A percentile compares a stretch with the other conserved stretches of the same genome.
Conservation (phyloP, 1,140 invertebrate species). For the Saxidomus purpurata region DNA sequence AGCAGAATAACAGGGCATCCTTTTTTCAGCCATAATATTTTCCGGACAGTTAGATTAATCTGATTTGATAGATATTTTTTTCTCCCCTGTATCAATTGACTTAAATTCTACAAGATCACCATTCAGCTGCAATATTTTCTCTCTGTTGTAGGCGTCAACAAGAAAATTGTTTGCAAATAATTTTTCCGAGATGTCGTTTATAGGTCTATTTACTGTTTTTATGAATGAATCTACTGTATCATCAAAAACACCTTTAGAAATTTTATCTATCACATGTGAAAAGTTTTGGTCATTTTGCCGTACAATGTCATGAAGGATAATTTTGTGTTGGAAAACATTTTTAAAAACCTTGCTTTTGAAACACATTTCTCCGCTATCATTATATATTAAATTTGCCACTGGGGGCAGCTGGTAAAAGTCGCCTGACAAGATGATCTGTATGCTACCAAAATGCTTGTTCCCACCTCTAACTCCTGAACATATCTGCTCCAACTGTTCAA, state of each 20-base stretch:
- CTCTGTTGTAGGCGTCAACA: not conserved
- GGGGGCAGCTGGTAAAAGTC: conserved; percentile 42
- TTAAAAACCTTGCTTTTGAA: not conserved
- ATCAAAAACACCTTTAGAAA: not conserved
- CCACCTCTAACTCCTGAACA: not conserved
- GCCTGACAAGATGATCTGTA: conserved; percentile 26
- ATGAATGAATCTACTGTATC: not conserved
- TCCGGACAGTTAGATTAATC: not conserved
- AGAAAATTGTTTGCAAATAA: not conserved
- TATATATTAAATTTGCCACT: not conserved
- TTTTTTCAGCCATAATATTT: not conserved
- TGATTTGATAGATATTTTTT: too few species aligned
- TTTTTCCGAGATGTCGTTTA: not conserved
- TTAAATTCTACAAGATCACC: not conserved
- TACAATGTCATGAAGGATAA: not conserved
- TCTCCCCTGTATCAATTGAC: not conserved
- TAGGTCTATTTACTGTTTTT: not conserved
- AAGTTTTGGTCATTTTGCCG: not conserved
- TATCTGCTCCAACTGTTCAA: not conserved
- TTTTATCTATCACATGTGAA: not conserved
- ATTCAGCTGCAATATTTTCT: not conserved
- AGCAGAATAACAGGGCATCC: not conserved
- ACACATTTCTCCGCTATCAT: conserved; percentile 24
- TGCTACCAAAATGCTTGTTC: conserved; percentile 13
- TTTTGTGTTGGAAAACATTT: conserved; percentile 27